These are phyloP conservation scores for Cryptocephalus primarius DNA, from an alignment of 2,888 invertebrate genomes.

Conservation along the genomic window DNA sequence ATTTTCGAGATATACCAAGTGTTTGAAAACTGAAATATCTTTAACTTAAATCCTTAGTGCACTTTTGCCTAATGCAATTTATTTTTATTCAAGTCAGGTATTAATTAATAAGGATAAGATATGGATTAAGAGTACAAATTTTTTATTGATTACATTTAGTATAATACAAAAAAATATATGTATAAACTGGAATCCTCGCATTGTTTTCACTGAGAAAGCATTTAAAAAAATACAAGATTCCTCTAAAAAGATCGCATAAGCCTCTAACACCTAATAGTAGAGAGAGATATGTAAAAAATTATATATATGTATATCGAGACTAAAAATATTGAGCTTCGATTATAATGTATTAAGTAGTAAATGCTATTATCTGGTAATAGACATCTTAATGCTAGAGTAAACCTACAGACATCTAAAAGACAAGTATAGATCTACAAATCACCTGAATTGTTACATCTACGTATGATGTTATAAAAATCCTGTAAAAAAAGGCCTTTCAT, in stretches of 20 bases:
- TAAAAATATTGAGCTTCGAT: conserved; percentile 15
- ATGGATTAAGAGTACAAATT: background rate
- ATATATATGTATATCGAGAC: conserved; percentile 10
- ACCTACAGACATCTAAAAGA: conserved; percentile 6
- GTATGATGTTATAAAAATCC: background rate
- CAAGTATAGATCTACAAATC: conserved; percentile 4
- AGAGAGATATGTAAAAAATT: conserved; percentile 19
- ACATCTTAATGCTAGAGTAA: conserved; percentile 7
- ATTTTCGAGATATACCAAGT: too few relatives aligned
- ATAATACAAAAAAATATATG: conserved; percentile 12
- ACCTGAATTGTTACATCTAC: background rate
- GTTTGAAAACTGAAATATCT: too few relatives aligned
- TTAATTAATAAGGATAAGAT: conserved; percentile 1
- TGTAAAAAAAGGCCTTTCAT: background rate
- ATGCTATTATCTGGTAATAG: conserved; percentile 24
- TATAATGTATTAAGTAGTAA: conserved; percentile 16
- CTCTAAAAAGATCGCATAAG: conserved; percentile 10
- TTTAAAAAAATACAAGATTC: conserved; percentile 17
- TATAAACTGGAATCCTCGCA: too few relatives aligned
- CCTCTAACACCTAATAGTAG: conserved; percentile 6
- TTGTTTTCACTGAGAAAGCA: background rate
- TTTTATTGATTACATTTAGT: conserved; percentile 13
- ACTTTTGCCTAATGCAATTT: too few relatives aligned
- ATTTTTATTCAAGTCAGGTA: too few relatives aligned
- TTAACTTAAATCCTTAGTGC: too few relatives aligned